These are phyloP conservation scores for Conops quadrifasciatus DNA, from an alignment of 2,888 invertebrate species.

Conservation along the genomic window DNA sequence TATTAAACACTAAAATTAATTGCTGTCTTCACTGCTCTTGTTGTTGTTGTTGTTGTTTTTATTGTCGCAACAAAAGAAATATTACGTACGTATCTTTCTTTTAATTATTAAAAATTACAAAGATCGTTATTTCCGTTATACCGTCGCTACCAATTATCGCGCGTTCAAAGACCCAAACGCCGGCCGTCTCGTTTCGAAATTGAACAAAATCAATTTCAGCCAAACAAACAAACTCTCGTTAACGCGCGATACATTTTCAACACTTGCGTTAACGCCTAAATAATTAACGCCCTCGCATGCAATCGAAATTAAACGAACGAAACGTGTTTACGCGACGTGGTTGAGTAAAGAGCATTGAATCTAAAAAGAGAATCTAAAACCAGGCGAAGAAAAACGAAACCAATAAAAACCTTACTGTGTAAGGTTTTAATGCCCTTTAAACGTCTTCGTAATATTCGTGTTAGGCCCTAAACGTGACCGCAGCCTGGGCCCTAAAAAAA, in stretches of 20 bases:
- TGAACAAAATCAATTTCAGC: not conserved
- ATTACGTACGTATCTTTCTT: too few species aligned
- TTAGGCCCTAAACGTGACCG: too few species aligned
- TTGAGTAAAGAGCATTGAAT: not conserved
- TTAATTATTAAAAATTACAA: too few species aligned
- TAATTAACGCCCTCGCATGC: conserved; percentile 27
- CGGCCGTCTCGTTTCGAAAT: too few species aligned
- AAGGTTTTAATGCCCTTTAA: too few species aligned
- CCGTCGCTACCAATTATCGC: not conserved
- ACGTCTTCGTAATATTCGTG: too few species aligned
- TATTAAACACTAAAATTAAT: too few species aligned
- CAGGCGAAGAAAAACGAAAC: too few species aligned
- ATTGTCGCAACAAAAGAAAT: not conserved
- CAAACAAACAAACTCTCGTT: not conserved
- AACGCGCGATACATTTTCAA: not conserved
- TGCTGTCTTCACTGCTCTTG: not conserved
- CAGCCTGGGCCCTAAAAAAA: too few species aligned
- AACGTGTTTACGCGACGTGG: too few species aligned
- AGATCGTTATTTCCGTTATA: not conserved
- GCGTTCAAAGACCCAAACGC: not conserved
- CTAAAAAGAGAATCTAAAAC: too few species aligned
- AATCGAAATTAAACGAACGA: conserved; percentile 5
- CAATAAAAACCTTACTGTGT: too few species aligned
- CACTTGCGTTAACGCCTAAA: not conserved
- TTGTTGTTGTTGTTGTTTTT: not conserved